These are phyloP conservation scores for Hippocampus guttulatus DNA, from an alignment of 2,113 vertebrate species.

Conservation along the genomic window DNA sequence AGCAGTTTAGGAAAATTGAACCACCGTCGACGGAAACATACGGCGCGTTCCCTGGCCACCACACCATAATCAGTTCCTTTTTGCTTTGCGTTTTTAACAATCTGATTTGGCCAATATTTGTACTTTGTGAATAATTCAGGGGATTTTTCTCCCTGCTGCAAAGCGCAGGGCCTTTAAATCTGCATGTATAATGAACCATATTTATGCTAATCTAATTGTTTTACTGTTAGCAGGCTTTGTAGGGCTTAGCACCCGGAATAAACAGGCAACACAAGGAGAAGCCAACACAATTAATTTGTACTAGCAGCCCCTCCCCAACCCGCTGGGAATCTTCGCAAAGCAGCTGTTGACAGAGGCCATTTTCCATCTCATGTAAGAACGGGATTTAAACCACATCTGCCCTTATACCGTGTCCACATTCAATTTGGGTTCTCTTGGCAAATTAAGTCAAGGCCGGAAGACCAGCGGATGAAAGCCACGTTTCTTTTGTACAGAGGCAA, in stretches of 20 bases:
- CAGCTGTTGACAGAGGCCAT: constrained; percentile 49
- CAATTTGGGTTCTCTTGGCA: constrained; percentile 27
- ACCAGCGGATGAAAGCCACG: constrained; percentile 21
- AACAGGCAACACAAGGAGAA: constrained; percentile 38
- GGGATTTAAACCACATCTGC: constrained; percentile 27
- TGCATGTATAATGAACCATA: constrained; percentile 60
- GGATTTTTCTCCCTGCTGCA: constrained; percentile 31
- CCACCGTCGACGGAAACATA: constrained; percentile 39
- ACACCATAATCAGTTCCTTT: constrained; percentile 44
- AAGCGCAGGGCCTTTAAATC: constrained; percentile 43
- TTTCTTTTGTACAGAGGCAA: constrained; percentile 8
- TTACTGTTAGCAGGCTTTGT: constrained; percentile 58
- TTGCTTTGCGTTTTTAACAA: constrained; percentile 45
- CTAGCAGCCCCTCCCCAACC: constrained; percentile 20
- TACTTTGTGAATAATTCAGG: constrained; percentile 47
- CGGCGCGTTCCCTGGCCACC: constrained; percentile 29
- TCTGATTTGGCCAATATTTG: constrained; percentile 54
- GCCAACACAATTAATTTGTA: constrained; percentile 15
- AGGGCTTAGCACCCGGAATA: constrained; percentile 50
- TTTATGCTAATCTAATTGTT: constrained; percentile 63
- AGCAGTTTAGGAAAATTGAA: constrained; percentile 24
- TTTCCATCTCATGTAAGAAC: constrained; percentile 45
- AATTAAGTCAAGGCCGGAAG: constrained; percentile 27
- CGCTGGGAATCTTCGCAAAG: constrained; percentile 42
- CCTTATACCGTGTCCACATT: constrained; percentile 14